These are phyloP conservation scores for Habrosyne pyritoides DNA, from an alignment of 2,888 invertebrate genomes.

Conservation along the genomic window DNA sequence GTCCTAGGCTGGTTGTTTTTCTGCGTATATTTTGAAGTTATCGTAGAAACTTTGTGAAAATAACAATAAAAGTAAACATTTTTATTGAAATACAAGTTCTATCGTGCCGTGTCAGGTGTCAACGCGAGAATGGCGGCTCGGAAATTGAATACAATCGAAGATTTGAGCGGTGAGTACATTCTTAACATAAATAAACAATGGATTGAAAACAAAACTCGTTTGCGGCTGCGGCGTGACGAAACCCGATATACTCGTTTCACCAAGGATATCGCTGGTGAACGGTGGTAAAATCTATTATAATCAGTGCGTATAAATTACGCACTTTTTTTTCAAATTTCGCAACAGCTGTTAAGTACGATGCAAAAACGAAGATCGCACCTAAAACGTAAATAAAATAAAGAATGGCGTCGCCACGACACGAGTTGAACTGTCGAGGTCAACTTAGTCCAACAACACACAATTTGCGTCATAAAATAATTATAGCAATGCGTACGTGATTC, in stretches of 20 bases:
- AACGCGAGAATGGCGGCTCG: constrained; percentile 67
- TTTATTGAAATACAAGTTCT: constrained; percentile 24
- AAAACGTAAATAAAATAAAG: constrained; percentile 4
- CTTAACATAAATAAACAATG: constrained; percentile 60
- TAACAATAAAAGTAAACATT: constrained; percentile 35
- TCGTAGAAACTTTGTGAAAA: constrained; percentile 27
- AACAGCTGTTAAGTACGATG: constrained; percentile 32
- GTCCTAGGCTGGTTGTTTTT: constrained; percentile 29
- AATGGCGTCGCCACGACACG: constrained; percentile 18
- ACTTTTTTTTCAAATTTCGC: constrained; percentile 25
- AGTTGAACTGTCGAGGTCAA: constrained; percentile 48
- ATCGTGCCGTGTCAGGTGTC: constrained; percentile 37
- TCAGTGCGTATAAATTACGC: constrained; percentile 36
- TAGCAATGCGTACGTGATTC: constrained; percentile 40
- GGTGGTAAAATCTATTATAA: constrained; percentile 24
- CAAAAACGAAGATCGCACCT: neutral
- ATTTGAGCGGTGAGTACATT: constrained; percentile 72
- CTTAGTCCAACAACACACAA: constrained; percentile 27
- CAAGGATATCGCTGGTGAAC: constrained; percentile 31
- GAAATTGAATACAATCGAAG: constrained; percentile 78
- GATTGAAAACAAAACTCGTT: constrained; percentile 39
- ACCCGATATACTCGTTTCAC: constrained; percentile 47
- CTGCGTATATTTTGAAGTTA: constrained; percentile 32
- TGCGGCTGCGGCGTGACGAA: constrained; percentile 42
- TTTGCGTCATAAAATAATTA: constrained; percentile 43